Evolutionary conservation across 2,888 invertebrate species (phyloP), one percentile per base, ranked within the genome.

Genomic region (Drosophila atroscutellata): DNA sequence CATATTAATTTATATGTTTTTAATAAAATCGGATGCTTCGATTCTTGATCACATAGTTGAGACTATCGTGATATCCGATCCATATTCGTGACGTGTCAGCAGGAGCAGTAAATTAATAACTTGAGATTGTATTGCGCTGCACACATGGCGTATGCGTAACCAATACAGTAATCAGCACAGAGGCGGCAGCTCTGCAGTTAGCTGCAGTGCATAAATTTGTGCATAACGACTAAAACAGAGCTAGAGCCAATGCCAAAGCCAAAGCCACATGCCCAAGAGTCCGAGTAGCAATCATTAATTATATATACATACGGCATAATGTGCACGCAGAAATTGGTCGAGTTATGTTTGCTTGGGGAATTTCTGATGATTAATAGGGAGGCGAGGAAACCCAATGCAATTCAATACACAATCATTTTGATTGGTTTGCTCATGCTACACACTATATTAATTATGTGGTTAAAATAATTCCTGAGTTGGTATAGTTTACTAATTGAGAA

Each of bases 131-230:
- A 0, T 13, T 28, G n/a, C 18, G 65, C 15, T 45, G 36, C 54
- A 36, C 50, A 70, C 61, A 34, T 32, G 62, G 70, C 70, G 78
- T 64, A 64, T 74, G 59, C 50, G 72, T 66, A 76, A 72, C 56
- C 49, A 65, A 74, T 70, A 68, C 71, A 64, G 55, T 63, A 36
- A 50, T 32, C 50, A 42, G 18, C 24, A 30, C 11, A 47, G 20
- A 66, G n/a, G 34, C 42, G 28, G 34, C 30, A 24, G 37, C 39
- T 49, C 34, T 52, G 65, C 63, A 78, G 72, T 75, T 72, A 75
- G 84, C 87, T 79, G 87, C 81, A 85, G 65, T 77, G 87, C 89
- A 85, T 89, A 85, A 85, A 85, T 85, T 85, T 83, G 7, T 36
- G 52, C 47, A 49, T 42, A 47, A 56, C 32, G 42, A 50, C 50